phyloP scores from a whole-genome alignment of 2,797 vertebrate species.

The Sebastes hubbsi region DNA sequence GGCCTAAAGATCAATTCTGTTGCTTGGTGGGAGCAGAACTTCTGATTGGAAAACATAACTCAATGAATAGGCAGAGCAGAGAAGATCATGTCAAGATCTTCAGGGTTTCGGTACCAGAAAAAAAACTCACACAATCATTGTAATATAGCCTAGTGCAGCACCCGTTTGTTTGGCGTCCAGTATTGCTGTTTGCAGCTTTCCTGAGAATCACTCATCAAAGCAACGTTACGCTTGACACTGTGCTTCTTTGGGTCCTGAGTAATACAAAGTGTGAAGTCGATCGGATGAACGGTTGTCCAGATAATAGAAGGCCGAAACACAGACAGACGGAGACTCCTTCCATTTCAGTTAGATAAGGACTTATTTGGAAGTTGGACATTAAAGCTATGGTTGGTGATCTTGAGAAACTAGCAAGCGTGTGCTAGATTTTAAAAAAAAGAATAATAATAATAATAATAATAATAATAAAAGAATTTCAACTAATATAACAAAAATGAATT shows the following conservation, averaged over 20 bases:
- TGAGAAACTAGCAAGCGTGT: neutral
- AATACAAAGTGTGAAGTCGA: too few relatives aligned
- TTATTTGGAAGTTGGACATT: neutral
- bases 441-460: too few relatives aligned
- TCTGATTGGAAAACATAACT: neutral
- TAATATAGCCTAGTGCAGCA: too few relatives aligned
- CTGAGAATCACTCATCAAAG: too few relatives aligned
- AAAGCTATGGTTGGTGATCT: neutral
- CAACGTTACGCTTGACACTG: too few relatives aligned
- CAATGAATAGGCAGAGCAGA: neutral
- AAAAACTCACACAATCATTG: neutral
- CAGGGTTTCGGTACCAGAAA: neutral
- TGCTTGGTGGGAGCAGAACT: neutral
- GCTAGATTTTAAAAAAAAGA: too few relatives aligned
- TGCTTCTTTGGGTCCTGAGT: too few relatives aligned
- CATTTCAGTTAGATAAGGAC: neutral
- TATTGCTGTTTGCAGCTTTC: too few relatives aligned
- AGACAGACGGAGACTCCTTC: neutral
- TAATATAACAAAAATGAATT: too few relatives aligned
- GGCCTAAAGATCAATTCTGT: neutral
- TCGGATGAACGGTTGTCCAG: neutral
- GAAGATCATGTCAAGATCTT: neutral
- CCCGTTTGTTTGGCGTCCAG: fast-evolving
- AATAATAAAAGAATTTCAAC: too few relatives aligned
- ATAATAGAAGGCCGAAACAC: neutral